phyloP scores from a whole-genome alignment of 2,113 vertebrate species.

The Felis catus region DNA sequence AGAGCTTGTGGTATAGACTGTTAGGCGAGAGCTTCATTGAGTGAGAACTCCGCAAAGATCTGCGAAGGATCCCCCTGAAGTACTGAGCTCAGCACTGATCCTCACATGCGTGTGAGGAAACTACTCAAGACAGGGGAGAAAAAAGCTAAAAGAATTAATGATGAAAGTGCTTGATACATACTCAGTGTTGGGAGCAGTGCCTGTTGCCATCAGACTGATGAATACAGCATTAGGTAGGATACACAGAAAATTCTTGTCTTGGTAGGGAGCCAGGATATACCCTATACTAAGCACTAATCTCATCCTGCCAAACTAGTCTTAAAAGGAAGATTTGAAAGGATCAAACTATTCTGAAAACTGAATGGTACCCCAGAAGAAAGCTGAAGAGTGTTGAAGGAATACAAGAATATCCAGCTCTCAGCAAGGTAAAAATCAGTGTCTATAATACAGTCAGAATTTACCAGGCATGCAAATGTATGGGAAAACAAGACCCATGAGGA shows the following conservation, averaged over 20 bases:
- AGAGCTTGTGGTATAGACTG: not conserved
- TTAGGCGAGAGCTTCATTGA: not conserved
- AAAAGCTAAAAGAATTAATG: not conserved
- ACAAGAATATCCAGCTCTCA: not conserved
- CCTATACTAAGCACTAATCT: not conserved
- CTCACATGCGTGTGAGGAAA: not conserved
- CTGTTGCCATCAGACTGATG: not conserved
- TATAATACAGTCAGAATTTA: not conserved
- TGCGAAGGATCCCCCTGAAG: not conserved
- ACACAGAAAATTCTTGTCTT: not conserved
- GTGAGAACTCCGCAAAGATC: not conserved
- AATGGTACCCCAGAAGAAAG: not conserved
- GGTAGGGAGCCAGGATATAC: not conserved
- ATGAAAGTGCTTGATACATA: not conserved
- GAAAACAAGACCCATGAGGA: not conserved
- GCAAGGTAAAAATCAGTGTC: not conserved
- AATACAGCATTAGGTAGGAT: not conserved
- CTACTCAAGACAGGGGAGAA: not conserved
- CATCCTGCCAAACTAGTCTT: not conserved
- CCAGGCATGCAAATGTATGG: not conserved
- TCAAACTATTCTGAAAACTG: slow-evolving; percentile 2
- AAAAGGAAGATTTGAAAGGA: not conserved
- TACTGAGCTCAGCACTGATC: not conserved
- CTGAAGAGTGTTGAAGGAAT: not conserved
- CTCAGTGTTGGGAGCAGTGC: not conserved